Evolutionary conservation across 2,888 invertebrate species (phyloP).

Genomic region (Tromatobia lineatoria): DNA sequence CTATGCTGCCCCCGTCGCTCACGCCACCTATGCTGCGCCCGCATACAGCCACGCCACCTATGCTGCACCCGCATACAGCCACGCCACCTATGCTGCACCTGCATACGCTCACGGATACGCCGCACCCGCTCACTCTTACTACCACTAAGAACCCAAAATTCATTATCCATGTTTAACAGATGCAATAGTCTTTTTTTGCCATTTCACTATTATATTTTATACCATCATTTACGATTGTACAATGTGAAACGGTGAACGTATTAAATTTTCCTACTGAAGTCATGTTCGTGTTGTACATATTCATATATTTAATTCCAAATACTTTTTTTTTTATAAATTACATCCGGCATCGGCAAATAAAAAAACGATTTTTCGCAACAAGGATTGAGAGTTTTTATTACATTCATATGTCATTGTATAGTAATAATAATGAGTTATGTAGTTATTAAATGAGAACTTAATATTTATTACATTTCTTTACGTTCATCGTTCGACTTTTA

Average conservation of each 20-base stretch:
- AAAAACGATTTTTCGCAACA: background rate
- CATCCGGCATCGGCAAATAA: background rate
- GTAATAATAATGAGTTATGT: too few species aligned
- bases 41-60: background rate
- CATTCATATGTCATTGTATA: too few species aligned
- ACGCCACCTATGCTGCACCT: slow-evolving; percentile 46
- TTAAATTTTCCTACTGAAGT: background rate
- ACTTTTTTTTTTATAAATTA: background rate
- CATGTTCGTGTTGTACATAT: background rate
- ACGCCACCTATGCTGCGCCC: slow-evolving; percentile 7
- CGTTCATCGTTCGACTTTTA: background rate
- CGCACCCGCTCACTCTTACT: slow-evolving; percentile 47
- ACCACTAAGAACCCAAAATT: slow-evolving; percentile 51
- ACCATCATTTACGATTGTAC: background rate
- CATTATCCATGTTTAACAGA: slow-evolving; percentile 20
- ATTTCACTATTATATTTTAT: background rate
- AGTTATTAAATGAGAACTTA: too few species aligned
- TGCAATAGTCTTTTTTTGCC: background rate
- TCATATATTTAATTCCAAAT: background rate
- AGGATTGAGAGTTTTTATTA: background rate
- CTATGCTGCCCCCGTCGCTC: slow-evolving; percentile 34
- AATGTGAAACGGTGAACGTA: background rate
- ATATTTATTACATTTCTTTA: background rate
- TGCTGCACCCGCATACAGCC: background rate
- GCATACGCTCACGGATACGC: slow-evolving; percentile 6